Evolutionary conservation across 2,888 invertebrate genomes (phyloP).

Genomic region (Macrosiphum euphorbiae): DNA sequence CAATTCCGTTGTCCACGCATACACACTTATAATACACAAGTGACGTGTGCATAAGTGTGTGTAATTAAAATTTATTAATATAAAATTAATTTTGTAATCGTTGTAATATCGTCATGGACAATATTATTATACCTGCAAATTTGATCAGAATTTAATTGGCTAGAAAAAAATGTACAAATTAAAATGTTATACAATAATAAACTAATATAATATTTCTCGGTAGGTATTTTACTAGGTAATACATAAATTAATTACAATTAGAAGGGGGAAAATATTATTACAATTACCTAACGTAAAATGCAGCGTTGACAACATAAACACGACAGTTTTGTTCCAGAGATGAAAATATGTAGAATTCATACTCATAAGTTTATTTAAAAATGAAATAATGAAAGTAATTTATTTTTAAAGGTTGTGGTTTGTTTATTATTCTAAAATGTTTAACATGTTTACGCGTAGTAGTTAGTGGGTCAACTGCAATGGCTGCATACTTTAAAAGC

Average conservation of each 20-base stretch:
- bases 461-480: not conserved
- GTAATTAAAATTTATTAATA: not conserved
- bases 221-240: not conserved
- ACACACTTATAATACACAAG: not conserved
- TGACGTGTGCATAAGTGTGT: not conserved
- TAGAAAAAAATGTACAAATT: not conserved
- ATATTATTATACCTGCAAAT: not conserved
- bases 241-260: not conserved
- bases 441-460: not conserved
- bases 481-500: not conserved
- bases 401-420: not conserved
- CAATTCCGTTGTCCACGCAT: not conserved
- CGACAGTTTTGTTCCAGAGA: not conserved
- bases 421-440: not conserved
- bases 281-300: not conserved
- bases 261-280: not conserved
- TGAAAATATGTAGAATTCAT: not conserved
- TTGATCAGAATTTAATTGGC: not conserved
- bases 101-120: not conserved
- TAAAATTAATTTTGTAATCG: not conserved
- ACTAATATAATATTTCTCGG: not conserved
- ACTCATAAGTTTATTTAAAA: not conserved
- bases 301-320: not conserved
- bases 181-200: not conserved
- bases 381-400: not conserved